Conservation (phyloP, 30 jellyfish, hydroid and myxozoan species). For the Aurelia aurita complex sp. Pacific region DNA sequence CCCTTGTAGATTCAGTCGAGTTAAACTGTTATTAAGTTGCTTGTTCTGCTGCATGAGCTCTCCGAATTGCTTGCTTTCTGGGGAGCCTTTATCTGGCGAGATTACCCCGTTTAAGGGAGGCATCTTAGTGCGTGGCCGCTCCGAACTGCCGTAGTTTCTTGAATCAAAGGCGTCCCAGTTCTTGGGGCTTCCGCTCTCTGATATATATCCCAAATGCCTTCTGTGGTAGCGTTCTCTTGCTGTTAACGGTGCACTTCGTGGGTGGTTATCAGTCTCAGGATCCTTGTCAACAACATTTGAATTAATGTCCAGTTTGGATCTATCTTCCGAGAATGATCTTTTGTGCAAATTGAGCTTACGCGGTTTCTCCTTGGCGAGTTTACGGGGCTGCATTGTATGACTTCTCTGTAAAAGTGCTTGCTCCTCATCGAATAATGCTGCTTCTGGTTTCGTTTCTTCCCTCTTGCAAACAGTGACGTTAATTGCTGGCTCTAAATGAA, state of each 20-base stretch:
- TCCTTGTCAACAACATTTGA: not conserved
- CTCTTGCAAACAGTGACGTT: not conserved
- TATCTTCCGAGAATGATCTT: slow-evolving; percentile 46
- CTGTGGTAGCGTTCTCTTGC: slow-evolving; percentile 8
- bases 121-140: not conserved
- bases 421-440: not conserved
- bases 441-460: not conserved
- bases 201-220: slow-evolving; percentile 27
- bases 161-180: slow-evolving; percentile 15
- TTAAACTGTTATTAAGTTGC: slow-evolving; percentile 29
- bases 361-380: not conserved
- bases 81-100: not conserved
- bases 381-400: slow-evolving; percentile 28
- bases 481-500: not conserved
- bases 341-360: not conserved
- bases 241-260: not conserved
- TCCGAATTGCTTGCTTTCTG: slow-evolving; percentile 10
- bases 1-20: slow-evolving; percentile 60
- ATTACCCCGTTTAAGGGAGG: too few species aligned
- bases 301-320: not conserved
- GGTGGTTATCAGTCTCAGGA: not conserved
- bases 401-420: slow-evolving; percentile 18
- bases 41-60: slow-evolving; percentile 9
- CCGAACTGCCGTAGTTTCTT: slow-evolving; percentile 14
- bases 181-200: slow-evolving; percentile 15